Evolutionary conservation across 2,113 vertebrate genomes (phyloP).

Genomic region (Cromileptes altivelis): DNA sequence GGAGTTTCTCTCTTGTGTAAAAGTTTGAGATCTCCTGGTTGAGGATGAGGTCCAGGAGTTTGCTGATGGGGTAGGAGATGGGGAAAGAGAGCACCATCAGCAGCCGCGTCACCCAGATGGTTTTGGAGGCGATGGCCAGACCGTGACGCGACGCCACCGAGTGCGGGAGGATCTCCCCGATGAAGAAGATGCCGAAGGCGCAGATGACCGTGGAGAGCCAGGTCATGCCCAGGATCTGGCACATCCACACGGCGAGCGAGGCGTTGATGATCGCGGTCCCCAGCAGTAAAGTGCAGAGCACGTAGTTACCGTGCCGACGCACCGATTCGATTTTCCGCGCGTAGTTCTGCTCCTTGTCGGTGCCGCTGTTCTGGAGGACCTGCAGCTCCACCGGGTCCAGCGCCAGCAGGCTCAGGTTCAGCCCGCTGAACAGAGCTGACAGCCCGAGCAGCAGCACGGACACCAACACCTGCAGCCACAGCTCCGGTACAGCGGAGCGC

Average conservation of each 20-base stretch:
- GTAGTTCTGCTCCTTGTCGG: conserved; percentile 91
- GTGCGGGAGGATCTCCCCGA: conserved; percentile 94
- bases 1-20: conserved; percentile 93
- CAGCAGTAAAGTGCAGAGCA: conserved; percentile 93
- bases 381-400: conserved; percentile 95
- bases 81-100: conserved; percentile 95
- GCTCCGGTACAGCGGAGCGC: conserved; percentile 80
- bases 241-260: conserved; percentile 93
- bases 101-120: conserved; percentile 92
- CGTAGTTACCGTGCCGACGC: conserved; percentile 92
- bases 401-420: conserved; percentile 92
- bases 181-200: conserved; percentile 91
- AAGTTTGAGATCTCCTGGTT: conserved; percentile 96
- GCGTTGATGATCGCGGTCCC: conserved; percentile 94
- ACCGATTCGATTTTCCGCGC: conserved; percentile 93
- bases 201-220: conserved; percentile 92
- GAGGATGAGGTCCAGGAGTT: conserved; percentile 93
- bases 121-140: conserved; percentile 93
- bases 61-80: conserved; percentile 95
- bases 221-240: conserved; percentile 89
- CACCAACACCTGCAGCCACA: conserved; percentile 90
- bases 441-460: conserved; percentile 89
- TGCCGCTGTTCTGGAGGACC: conserved; percentile 96
- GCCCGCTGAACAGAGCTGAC: conserved; percentile 92
- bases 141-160: conserved; percentile 95